phyloP scores from a whole-genome alignment of 1,140 invertebrate genomes.

The Druon quercuslanigerum region DNA sequence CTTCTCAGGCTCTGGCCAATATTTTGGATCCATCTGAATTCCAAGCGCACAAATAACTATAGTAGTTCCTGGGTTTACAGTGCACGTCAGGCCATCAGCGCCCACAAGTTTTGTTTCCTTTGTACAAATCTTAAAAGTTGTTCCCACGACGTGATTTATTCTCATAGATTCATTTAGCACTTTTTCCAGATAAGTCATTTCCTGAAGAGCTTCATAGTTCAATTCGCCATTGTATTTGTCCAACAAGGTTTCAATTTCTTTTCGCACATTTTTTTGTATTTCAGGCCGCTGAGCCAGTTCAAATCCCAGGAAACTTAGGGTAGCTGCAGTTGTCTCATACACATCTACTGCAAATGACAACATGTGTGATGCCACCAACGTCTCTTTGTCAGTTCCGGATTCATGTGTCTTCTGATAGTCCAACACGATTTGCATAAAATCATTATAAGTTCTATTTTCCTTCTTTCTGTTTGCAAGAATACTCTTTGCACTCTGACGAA shows the following conservation, averaged over 20 bases:
- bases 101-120: slow-evolving; percentile 57
- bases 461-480: slow-evolving; percentile 12
- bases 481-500: slow-evolving; percentile 26
- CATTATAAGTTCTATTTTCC: background rate
- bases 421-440: slow-evolving; percentile 47
- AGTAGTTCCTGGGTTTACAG: slow-evolving; percentile 53
- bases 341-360: slow-evolving; percentile 52
- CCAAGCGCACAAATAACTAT: slow-evolving; percentile 65
- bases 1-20: too few relatives aligned
- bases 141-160: slow-evolving; percentile 58
- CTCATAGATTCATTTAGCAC: slow-evolving; percentile 74
- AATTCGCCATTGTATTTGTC: slow-evolving; percentile 44
- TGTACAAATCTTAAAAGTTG: slow-evolving; percentile 60
- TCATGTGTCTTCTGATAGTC: slow-evolving; percentile 39
- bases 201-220: slow-evolving; percentile 56
- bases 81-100: slow-evolving; percentile 44
- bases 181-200: slow-evolving; percentile 78
- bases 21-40: slow-evolving; percentile 38
- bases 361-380: slow-evolving; percentile 44
- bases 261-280: slow-evolving; percentile 47
- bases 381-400: slow-evolving; percentile 29
- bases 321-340: slow-evolving; percentile 46
- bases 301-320: slow-evolving; percentile 32
- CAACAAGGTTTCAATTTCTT: slow-evolving; percentile 40
- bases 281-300: slow-evolving; percentile 35